Base-by-base conservation (phyloP, 2,113 vertebrate genomes). In the Pseudorasbora parva region DNA sequence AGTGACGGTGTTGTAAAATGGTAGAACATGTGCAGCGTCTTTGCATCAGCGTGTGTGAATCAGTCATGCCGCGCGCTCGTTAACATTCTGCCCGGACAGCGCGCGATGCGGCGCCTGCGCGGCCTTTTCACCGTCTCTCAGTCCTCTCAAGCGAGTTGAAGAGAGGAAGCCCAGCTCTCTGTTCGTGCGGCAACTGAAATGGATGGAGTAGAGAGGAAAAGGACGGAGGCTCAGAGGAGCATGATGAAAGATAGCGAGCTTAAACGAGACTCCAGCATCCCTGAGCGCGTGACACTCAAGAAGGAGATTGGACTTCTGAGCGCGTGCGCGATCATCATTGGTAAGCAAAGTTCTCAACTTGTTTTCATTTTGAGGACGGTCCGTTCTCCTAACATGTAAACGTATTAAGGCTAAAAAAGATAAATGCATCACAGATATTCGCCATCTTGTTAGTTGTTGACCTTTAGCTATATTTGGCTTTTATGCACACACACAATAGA, bases 301-400 rank as follows among this genome's bases (percentile, higher is more conserved):
- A 96, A 97, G 93, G 95, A 96, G 91, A 96, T 96, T 78, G 95
- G 96, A 77, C 93, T 96, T 66, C 82, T 95, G 86, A 97, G 96
- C 88, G 96, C 96, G 14, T 96, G 96, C 93, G 94, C 96, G 88
- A 96, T 97, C 90, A 97, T 97, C 80, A 95, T 97, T 90, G 96
- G 96, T 97, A 89, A 94, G 94, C 3, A 3, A 78, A 45, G n/a
- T 60, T 78, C 19, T 27, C 47, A 51, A 74, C 73, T 76, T 25
- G 21, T 72, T 47, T 47, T 47, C 41, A 23, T 14, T 7, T 15
- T 8, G 41, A 12, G 2, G 2, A 9, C 7, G 37, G 37, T 5
- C 8, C 41, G 2, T 7, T 47, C n/a, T 47, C 7, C 37, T 6
- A 8, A 25, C 69, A 45, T 47, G 66, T 41, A 2, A 11, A 41